Base-by-base conservation (phyloP, 2,113 vertebrate species). In the Tachysurus fulvidraco region DNA sequence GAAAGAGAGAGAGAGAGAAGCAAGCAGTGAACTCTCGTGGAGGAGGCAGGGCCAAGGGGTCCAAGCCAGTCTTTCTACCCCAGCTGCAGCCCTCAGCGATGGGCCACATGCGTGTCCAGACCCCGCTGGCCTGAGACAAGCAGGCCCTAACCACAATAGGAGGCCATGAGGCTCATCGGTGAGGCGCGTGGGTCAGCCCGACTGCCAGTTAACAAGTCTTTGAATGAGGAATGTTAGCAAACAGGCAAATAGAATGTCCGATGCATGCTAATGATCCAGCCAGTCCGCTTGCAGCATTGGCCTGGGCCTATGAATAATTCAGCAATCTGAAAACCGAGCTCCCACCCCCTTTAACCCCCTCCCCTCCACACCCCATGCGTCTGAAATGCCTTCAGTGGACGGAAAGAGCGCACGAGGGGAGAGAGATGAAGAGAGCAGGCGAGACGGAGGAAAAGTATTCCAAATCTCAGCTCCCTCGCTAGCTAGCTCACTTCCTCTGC, bases 141-240 rank as follows among this genome's bases (percentile, higher is more conserved):
- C 94, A 93, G 94, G 93, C 92, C 93, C 64, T 91, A 91, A 91
- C 94, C 93, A 96, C 96, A 96, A 97, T 95, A 94, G 95, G 94
- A 95, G 95, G 95, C 95, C 94, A 94, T 94, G 94, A 93, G 95
- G 95, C 94, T 96, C 73, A 95, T 95, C 94, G 93, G 93, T 92
- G 92, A 95, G 94, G 93, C 95, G 95, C 94, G 93, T 95, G 96
- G 95, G 87, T 96, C 96, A 94, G 95, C 95, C 95, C 92, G 95
- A 96, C 96, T 96, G 95, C 95, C 95, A 95, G 96, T 96, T 97
- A 97, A 97, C 96, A 95, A 96, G 96, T 96, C 96, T 95, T 94
- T 97, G 96, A 97, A 97, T 97, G 96, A 97, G 95, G 96, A 97
- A 96, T 97, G 96, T 97, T 95, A 96, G 95, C 95, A 97, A 97